phyloP scores from a whole-genome alignment of 2,888 invertebrate genomes.

The Watsonalla binaria region DNA sequence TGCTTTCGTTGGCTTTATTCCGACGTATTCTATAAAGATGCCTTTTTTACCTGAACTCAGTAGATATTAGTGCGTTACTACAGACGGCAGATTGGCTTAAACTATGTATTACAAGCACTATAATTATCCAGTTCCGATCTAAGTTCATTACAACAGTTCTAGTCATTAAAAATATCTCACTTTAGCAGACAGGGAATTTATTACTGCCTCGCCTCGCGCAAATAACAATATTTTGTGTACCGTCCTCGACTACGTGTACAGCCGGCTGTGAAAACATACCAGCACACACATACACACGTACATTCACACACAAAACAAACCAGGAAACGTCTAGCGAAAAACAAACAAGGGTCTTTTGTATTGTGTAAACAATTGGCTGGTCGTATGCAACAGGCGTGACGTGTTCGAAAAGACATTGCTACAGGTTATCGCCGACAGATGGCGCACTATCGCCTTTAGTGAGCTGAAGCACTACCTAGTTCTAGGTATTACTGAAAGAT shows the following conservation, averaged over 20 bases:
- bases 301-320: constrained; percentile 73
- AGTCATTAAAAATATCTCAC: constrained; percentile 6
- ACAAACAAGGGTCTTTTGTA: constrained; percentile 79
- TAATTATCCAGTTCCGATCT: neutral
- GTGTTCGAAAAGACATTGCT: constrained; percentile 50
- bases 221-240: constrained; percentile 75
- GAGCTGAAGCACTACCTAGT: constrained; percentile 18
- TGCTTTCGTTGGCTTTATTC: too few relatives aligned
- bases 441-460: constrained; percentile 29
- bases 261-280: constrained; percentile 71
- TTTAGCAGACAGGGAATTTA: constrained; percentile 48
- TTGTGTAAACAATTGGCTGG: constrained; percentile 76
- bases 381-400: constrained; percentile 77
- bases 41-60: too few relatives aligned
- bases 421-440: constrained; percentile 59
- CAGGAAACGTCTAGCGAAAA: constrained; percentile 80
- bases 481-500: constrained; percentile 31
- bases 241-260: constrained; percentile 54
- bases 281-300: constrained; percentile 38
- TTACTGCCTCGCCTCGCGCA: constrained; percentile 56
- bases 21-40: too few relatives aligned
- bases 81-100: too few relatives aligned
- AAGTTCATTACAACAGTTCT: neutral
- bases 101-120: too few relatives aligned
- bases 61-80: too few relatives aligned